Evolutionary conservation across 2,113 vertebrate genomes (phyloP), one percentile per base, ranked within the genome.

Genomic region (Lepidothrix coronata): DNA sequence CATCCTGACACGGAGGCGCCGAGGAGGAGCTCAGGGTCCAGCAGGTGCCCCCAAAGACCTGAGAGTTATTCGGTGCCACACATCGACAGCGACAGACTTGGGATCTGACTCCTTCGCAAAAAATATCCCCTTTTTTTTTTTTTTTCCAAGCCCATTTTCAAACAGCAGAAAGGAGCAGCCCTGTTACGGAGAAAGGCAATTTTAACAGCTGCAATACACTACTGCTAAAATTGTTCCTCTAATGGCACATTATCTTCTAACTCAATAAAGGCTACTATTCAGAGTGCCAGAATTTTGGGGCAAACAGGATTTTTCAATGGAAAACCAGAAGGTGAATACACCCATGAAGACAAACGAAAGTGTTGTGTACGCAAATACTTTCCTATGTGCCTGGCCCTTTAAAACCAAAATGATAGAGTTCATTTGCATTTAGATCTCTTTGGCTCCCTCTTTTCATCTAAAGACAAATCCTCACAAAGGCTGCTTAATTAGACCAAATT

Each of bases 401-500:
- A 97, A 97, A 96, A 92, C 96, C 95, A 93, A 95, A 97, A 94
- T 49, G 83, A 90, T 84, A 92, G 95, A 82, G 95, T 96, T 98
- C 97, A 98, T 98, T 98, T 98, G 98, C 98, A 98, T 98, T 98
- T 98, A 98, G 98, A 98, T 98, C 98, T 98, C 96, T 96, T 97
- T 93, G 88, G 97, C 94, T 97, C 92, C 95, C 89, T 96, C 96
- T 97, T 97, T 97, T 98, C 98, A 97, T 98, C 98, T 97, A 88
- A 97, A 98, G 98, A 98, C 97, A 98, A 98, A 98, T 98, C 98
- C 98, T 98, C 97, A 97, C 98, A 97, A 98, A 98, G 98, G 98
- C 98, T 97, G 97, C 98, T 98, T 98, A 98, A 98, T 98, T 98
- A 98, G 98, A 98, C 97, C 98, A 98, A 98, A 98, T 98, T 98